Conservation (phyloP, 2,888 invertebrate species). For the Tribolium freemani region DNA sequence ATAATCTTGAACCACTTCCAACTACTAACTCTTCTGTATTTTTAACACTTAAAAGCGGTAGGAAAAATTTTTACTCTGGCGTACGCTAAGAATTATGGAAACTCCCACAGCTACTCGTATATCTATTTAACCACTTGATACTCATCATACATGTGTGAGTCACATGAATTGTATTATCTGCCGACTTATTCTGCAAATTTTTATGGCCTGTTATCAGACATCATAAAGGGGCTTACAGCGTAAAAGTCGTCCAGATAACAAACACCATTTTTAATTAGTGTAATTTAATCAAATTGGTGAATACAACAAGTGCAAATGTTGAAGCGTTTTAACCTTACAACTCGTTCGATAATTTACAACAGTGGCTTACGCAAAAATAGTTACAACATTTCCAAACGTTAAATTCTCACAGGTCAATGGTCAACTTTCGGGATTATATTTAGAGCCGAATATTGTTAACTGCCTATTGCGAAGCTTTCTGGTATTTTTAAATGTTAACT, state of each 20-base stretch:
- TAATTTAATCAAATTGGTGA: background rate
- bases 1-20: too few relatives aligned
- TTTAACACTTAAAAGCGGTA: background rate
- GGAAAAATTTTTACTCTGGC: background rate
- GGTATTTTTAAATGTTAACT: background rate
- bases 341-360: background rate
- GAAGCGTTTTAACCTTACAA: background rate
- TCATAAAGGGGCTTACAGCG: background rate
- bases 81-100: background rate
- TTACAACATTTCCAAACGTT: background rate
- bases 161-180: slow-evolving; percentile 5
- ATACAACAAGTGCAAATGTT: background rate
- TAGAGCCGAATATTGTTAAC: background rate
- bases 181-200: background rate
- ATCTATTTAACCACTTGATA: slow-evolving; percentile 8
- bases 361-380: background rate
- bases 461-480: background rate
- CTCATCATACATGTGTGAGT: slow-evolving; percentile 13
- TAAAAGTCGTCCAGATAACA: background rate
- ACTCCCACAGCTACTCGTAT: slow-evolving; percentile 4
- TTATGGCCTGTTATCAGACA: background rate
- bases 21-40: background rate
- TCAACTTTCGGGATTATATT: background rate
- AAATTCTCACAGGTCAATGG: background rate
- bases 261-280: background rate